These are phyloP conservation scores for Pithys albifrons DNA, from an alignment of 2,113 vertebrate species.

Conservation along the genomic window DNA sequence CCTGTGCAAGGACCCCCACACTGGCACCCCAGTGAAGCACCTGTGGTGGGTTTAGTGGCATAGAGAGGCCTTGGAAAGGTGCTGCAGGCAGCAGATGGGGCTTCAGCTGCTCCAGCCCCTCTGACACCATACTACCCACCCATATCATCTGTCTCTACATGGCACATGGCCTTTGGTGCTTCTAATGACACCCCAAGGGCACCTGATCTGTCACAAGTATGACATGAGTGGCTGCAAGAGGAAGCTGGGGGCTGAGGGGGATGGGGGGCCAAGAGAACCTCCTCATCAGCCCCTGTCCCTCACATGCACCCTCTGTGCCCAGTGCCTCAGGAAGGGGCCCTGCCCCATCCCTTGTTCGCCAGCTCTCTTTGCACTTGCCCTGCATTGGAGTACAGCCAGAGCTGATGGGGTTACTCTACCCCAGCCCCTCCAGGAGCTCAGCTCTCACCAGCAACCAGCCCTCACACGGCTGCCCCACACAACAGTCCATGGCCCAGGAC, in stretches of 20 bases:
- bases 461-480: background rate
- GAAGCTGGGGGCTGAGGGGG: background rate
- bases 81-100: background rate
- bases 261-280: background rate
- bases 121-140: background rate
- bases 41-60: background rate
- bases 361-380: background rate
- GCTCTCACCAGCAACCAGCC: background rate
- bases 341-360: background rate
- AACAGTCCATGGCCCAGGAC: background rate
- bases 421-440: background rate
- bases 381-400: background rate
- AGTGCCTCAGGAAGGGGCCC: accelerated
- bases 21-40: background rate
- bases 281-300: background rate
- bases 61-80: background rate
- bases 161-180: background rate
- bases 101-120: background rate
- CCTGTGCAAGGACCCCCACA: background rate
- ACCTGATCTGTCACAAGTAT: background rate
- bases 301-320: background rate
- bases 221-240: accelerated
- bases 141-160: accelerated
- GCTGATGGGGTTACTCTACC: background rate
- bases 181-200: background rate